Conservation (phyloP, 2,888 invertebrate species). For the Deilephila porcellus region DNA sequence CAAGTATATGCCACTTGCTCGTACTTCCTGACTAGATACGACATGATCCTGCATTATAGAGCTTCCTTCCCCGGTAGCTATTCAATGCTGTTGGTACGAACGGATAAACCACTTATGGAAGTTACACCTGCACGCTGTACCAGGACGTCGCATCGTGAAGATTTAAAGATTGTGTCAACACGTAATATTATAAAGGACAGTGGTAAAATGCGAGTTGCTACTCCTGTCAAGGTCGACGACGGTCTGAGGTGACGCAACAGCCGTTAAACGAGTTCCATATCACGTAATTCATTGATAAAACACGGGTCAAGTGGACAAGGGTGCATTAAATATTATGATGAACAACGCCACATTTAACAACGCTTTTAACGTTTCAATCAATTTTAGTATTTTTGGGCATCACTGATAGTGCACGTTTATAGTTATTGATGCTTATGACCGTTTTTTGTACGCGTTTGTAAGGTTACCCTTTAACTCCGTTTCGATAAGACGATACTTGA, state of each 20-base stretch:
- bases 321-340: constrained; percentile 27
- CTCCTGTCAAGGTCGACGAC: constrained; percentile 72
- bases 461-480: background rate
- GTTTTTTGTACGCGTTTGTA: background rate
- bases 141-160: constrained; percentile 12
- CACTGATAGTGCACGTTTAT: background rate
- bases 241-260: constrained; percentile 70
- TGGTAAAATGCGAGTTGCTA: constrained; percentile 34
- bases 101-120: constrained; percentile 76
- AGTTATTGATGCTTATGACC: background rate
- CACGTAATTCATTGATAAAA: constrained; percentile 70
- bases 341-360: constrained; percentile 3
- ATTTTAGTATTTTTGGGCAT: background rate
- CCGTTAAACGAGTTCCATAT: constrained; percentile 68
- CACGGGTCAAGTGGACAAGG: constrained; percentile 49
- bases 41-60: constrained; percentile 67
- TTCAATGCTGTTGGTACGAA: constrained; percentile 56
- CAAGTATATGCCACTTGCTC: constrained; percentile 63
- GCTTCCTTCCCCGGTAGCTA: constrained; percentile 76
- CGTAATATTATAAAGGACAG: constrained; percentile 31
- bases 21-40: constrained; percentile 78
- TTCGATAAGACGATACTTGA: too few species aligned
- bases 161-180: constrained; percentile 3
- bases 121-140: constrained; percentile 48
- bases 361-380: background rate